Percentiles rank a stretch among this genome's conserved stretches.
phyloP scores from a whole-genome alignment of 1,140 invertebrate genomes.

The Ips nitidus region DNA sequence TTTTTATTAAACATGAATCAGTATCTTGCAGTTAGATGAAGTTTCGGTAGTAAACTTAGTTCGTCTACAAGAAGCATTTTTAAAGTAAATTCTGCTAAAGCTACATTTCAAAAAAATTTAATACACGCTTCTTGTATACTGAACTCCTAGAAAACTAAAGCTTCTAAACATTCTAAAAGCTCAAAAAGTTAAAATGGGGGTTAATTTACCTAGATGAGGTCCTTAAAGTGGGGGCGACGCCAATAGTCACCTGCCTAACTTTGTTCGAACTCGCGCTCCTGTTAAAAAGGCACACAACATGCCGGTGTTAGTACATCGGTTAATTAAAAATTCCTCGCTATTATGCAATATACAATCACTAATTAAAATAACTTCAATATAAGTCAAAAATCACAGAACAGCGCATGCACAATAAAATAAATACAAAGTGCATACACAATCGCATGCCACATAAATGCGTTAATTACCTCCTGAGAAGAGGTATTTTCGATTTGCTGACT shows the following conservation, averaged over 20 bases:
- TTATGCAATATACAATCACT: neutral
- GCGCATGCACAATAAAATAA: too few species aligned
- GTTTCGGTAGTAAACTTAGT: too few species aligned
- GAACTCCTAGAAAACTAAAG: neutral
- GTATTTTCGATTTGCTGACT: slow-evolving; percentile 47
- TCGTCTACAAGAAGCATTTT: too few species aligned
- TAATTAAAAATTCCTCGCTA: slow-evolving; percentile 15
- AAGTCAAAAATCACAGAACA: too few species aligned
- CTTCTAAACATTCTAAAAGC: slow-evolving; percentile 8
- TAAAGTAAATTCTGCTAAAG: too few species aligned
- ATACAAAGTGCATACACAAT: too few species aligned
- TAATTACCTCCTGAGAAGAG: slow-evolving; percentile 46
- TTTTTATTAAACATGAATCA: too few species aligned
- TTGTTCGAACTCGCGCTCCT: slow-evolving; percentile 50
- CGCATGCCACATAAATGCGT: neutral
- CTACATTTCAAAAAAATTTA: too few species aligned
- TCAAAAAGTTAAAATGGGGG: slow-evolving; percentile 22
- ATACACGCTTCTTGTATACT: too few species aligned
- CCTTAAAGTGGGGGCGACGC: slow-evolving; percentile 50
- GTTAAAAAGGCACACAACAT: slow-evolving; percentile 48
- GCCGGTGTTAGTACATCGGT: slow-evolving; percentile 47
- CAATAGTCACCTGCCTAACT: slow-evolving; percentile 50
- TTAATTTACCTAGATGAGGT: slow-evolving; percentile 52
- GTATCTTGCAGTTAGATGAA: too few species aligned
- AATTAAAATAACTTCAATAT: too few species aligned